Evolutionary conservation across 2,797 vertebrate species (phyloP), one percentile per base, ranked within the genome.

Genomic region (Gastrophryne carolinensis): DNA sequence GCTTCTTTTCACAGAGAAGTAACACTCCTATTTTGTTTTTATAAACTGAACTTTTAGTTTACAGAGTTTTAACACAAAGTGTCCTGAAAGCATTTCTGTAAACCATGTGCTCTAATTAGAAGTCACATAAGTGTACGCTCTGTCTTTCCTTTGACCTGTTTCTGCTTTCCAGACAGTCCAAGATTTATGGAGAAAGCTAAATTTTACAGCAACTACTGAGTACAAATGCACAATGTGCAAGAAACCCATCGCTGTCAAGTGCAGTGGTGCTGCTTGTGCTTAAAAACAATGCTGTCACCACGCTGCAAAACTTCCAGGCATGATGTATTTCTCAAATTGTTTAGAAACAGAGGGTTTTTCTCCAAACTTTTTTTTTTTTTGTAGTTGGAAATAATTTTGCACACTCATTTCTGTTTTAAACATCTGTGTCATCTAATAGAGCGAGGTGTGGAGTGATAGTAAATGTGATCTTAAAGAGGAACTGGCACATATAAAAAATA

Each of bases 61-160:
- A 52, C 26, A 24, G 23, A 19, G n/a, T 35, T 13, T 56, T 30
- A 57, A 70, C 66, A 32, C 35, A 57, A 24, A 21, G 2, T 34
- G 34, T 56, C 2, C 49, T 54, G 11, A 12, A 4, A 53, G 15
- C 49, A 47, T 54, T 64, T 54, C 50, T 54, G 54, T 60, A 64
- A 23, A 35, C 32, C 12, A 12, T 39, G 49, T 65, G 71, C 65
- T 65, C 72, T 57, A 54, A 73, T 56, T 47, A 69, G 39, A 29
- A 30, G 17, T 21, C 5, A 13, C 44, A 47, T 44, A 41, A 56
- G 50, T 65, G 61, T 47, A 65, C 72, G 56, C 11, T 15, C 47
- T 65, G 27, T 73, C 50, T 73, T 27, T 65, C 35, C 32, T 62
- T 47, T 73, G 50, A 73, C 61, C 61, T 57, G 50, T 65, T 65